These are phyloP conservation scores for Mormyrus hasselquistii DNA, from an alignment of 2,797 vertebrate species.

Conservation along the genomic window DNA sequence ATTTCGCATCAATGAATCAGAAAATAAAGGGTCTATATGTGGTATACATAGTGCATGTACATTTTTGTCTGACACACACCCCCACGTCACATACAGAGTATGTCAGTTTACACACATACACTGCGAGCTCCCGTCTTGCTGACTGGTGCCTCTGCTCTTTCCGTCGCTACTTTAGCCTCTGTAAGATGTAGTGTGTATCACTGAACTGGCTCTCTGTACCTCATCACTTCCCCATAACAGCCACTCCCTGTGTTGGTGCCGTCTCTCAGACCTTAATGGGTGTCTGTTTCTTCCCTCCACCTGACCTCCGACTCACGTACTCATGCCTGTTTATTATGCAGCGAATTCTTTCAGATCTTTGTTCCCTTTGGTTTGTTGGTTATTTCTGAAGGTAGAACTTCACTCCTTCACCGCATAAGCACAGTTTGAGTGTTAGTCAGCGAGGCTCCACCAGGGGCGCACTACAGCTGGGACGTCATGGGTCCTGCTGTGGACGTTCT, in stretches of 20 bases:
- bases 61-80: conserved; percentile 20
- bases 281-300: conserved; percentile 38
- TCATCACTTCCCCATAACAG: background rate
- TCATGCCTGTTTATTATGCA: background rate
- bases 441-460: background rate
- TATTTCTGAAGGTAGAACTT: background rate
- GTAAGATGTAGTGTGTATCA: background rate
- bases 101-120: background rate
- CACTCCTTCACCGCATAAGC: background rate
- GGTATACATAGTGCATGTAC: background rate
- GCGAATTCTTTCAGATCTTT: background rate
- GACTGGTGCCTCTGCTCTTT: conserved; percentile 33
- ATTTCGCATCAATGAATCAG: background rate
- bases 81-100: background rate
- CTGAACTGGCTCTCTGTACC: background rate
- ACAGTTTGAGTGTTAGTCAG: background rate
- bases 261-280: background rate
- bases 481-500: background rate
- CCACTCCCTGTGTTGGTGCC: background rate
- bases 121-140: conserved; percentile 36
- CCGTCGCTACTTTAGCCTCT: conserved; percentile 36
- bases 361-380: background rate
- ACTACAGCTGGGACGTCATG: background rate
- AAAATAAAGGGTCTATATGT: background rate
- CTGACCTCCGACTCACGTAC: conserved; percentile 23